A percentile compares a stretch with the other conserved stretches of the same genome.
These are phyloP conservation scores for Sebastes cheni DNA, from an alignment of 2,797 vertebrate species.

Conservation along the genomic window DNA sequence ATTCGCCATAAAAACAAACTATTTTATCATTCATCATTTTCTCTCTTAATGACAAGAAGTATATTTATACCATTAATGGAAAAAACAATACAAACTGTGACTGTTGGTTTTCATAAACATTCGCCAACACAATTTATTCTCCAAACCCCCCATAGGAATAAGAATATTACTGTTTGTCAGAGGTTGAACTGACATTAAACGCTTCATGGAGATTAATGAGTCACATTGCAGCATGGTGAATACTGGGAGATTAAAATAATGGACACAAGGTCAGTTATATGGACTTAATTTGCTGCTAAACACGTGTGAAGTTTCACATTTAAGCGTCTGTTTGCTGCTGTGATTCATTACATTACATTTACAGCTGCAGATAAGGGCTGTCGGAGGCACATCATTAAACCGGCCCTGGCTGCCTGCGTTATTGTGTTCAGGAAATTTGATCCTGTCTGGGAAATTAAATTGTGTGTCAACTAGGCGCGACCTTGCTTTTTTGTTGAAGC, in stretches of 20 bases:
- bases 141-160: neutral
- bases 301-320: neutral
- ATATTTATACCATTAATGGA: neutral
- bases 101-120: neutral
- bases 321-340: neutral
- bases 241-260: neutral
- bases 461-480: neutral
- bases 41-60: neutral
- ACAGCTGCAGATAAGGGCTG: conserved; percentile 14
- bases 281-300: neutral
- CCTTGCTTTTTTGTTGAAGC: neutral
- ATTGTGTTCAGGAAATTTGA: conserved; percentile 32
- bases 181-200: neutral
- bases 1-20: neutral
- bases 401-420: neutral
- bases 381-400: neutral
- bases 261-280: neutral
- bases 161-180: neutral
- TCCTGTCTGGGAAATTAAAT: conserved; percentile 18
- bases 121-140: neutral
- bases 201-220: neutral
- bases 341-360: neutral
- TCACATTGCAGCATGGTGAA: neutral
- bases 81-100: neutral
- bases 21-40: neutral